Evolutionary conservation across 1,140 invertebrate species (phyloP), one percentile per base, ranked within the genome.

Genomic region (Wasmannia auropunctata): DNA sequence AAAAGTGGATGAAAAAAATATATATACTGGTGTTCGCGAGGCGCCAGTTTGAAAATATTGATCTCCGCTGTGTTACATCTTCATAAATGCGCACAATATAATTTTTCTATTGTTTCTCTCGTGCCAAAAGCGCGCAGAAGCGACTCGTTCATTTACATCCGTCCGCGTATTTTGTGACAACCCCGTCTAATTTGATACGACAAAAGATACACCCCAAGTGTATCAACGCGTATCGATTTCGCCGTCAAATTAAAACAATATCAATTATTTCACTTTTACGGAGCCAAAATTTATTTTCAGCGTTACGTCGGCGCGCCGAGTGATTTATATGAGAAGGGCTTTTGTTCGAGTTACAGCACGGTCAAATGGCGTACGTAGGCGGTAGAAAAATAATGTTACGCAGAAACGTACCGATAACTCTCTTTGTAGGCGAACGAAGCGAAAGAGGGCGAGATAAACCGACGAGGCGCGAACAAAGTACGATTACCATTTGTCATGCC

Each of bases 401-500:
- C 70, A 76, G 63, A 56, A 67, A 72, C 54, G 46, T 58, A 76
- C 63, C 58, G 89, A 90, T 90, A 90, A 90, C 56, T 72, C 62
- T 58, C n/a, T 86, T 80, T 80, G 75, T 37, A 28, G 6, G 22
- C 14, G 49, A 81, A 84, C 62, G 62, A 63, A 37, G 88, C 69
- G 37, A 49, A 62, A 86, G 51, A 46, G 72, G 63, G 56, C 54
- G 43, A 86, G 89, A 90, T 90, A 90, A 90, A 90, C 40, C 56
- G 49, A 77, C 81, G 85, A 81, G 88, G 86, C 79, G 83, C 88
- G 60, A 84, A 89, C 86, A 83, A 90, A 90, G 76, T 60, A 79
- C 81, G 86, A 90, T 90, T 83, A 90, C 65, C 89, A 90, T 90
- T 90, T 90, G 89, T 90, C 89, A 90, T 90, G 89, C 62, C 72